A percentile compares a stretch with the other conserved stretches of the same genome.
Evolutionary conservation across 1,140 invertebrate species (phyloP).

Genomic region (Phymastichus coffea): DNA sequence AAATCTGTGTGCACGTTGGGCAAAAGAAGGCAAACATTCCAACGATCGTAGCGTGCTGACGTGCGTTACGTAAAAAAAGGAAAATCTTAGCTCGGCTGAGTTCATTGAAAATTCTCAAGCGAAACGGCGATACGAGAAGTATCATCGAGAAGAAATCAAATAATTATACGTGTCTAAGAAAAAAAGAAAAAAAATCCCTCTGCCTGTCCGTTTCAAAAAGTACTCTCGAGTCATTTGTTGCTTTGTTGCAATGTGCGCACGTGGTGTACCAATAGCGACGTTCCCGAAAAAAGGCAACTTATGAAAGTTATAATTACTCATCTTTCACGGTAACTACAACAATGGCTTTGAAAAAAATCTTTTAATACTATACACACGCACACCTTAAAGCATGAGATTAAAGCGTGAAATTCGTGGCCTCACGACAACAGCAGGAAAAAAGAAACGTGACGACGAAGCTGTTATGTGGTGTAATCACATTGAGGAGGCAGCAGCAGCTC

Average conservation of each 20-base stretch:
- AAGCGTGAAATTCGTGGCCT: not conserved
- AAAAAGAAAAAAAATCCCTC: not conserved
- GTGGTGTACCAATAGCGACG: not conserved
- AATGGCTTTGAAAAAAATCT: not conserved
- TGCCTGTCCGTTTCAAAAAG: not conserved
- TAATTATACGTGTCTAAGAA: not conserved
- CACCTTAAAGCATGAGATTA: not conserved
- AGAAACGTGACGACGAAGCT: not conserved
- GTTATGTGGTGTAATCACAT: not conserved
- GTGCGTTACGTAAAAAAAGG: not conserved
- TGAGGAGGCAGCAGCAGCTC: not conserved
- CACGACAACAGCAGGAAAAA: no score
- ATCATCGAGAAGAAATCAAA: slow-evolving; percentile 5
- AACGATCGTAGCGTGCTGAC: not conserved
- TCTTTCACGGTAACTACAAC: not conserved
- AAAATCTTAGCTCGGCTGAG: no score
- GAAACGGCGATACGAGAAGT: not conserved
- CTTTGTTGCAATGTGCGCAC: not conserved
- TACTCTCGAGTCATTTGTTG: not conserved
- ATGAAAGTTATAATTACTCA: slow-evolving; percentile 9
- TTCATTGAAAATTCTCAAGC: no score
- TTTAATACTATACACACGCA: not conserved
- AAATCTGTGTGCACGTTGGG: not conserved
- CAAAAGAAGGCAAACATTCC: not conserved
- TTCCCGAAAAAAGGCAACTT: not conserved